Percentiles rank a stretch among this genome's conserved stretches.
Evolutionary conservation across 1,140 invertebrate species (phyloP).

Genomic region (Drosophila murphyi): DNA sequence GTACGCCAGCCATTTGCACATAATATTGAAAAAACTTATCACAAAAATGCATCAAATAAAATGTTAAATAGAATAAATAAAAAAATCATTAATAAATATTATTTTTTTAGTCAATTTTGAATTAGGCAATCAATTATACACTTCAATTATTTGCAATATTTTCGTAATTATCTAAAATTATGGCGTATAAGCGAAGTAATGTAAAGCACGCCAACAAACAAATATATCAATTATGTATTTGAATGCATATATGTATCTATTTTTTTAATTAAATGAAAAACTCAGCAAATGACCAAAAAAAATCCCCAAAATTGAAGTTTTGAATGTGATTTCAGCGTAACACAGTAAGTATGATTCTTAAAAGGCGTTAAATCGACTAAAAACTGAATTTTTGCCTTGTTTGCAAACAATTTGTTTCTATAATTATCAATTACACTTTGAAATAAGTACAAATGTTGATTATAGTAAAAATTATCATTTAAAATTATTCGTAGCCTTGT

Average conservation of each 20-base stretch:
- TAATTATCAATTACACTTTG: too few relatives aligned
- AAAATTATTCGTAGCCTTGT: too few relatives aligned
- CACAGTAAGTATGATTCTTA: too few relatives aligned
- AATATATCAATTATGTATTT: constrained; percentile 55
- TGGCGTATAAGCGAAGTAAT: background rate
- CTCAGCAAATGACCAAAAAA: constrained; percentile 35
- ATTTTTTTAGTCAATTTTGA: too few relatives aligned
- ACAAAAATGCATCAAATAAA: background rate
- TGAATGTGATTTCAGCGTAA: background rate
- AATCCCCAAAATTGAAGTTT: background rate
- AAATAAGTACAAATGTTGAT: too few relatives aligned
- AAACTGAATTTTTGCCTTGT: too few relatives aligned
- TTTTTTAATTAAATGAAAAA: constrained; percentile 76
- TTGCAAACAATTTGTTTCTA: too few relatives aligned
- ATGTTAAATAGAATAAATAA: background rate
- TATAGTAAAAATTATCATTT: too few relatives aligned
- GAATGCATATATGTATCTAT: constrained; percentile 61
- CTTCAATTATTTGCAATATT: background rate
- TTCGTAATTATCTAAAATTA: background rate
- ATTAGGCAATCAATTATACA: background rate
- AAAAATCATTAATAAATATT: constrained; percentile 1
- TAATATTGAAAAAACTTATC: background rate
- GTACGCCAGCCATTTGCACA: background rate
- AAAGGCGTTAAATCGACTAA: background rate
- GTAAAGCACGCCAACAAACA: constrained; percentile 8